A percentile compares a stretch with the other conserved stretches of the same genome.
phyloP scores from a whole-genome alignment of 1,140 invertebrate genomes.

The Apis dorsata region DNA sequence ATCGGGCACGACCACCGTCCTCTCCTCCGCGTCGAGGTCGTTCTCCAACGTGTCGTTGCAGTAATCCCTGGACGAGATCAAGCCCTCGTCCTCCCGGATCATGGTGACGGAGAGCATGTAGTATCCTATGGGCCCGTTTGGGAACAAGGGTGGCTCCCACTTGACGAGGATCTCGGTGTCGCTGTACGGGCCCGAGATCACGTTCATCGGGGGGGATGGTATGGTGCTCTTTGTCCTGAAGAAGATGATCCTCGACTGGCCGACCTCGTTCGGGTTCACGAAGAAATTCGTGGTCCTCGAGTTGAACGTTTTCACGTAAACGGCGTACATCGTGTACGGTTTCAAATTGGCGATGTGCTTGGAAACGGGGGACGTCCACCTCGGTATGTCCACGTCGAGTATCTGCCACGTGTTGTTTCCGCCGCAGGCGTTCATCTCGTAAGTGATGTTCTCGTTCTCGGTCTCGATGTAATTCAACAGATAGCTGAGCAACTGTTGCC shows the following conservation, averaged over 20 bases:
- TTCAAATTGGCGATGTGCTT: conserved; percentile 80
- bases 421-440: conserved; percentile 69
- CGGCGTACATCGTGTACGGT: conserved; percentile 85
- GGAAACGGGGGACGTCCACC: conserved; percentile 45
- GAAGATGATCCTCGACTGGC: conserved; percentile 81
- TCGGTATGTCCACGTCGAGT: conserved; percentile 67
- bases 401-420: conserved; percentile 70
- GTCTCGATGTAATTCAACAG: conserved; percentile 82
- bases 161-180: conserved; percentile 79
- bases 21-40: conserved; percentile 46
- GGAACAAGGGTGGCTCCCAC: conserved; percentile 83
- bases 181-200: conserved; percentile 75
- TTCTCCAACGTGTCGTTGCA: conserved; percentile 75
- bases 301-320: conserved; percentile 83
- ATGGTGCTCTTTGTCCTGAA: conserved; percentile 83
- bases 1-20: conserved; percentile 19
- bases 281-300: conserved; percentile 59
- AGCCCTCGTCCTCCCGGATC: conserved; percentile 74
- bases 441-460: conserved; percentile 79
- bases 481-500: conserved; percentile 81
- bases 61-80: conserved; percentile 81
- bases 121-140: conserved; percentile 84
- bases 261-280: conserved; percentile 71
- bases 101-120: conserved; percentile 81
- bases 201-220: conserved; percentile 81